These are phyloP conservation scores for Cotesia typhae DNA, from an alignment of 1,140 invertebrate species.

Conservation along the genomic window DNA sequence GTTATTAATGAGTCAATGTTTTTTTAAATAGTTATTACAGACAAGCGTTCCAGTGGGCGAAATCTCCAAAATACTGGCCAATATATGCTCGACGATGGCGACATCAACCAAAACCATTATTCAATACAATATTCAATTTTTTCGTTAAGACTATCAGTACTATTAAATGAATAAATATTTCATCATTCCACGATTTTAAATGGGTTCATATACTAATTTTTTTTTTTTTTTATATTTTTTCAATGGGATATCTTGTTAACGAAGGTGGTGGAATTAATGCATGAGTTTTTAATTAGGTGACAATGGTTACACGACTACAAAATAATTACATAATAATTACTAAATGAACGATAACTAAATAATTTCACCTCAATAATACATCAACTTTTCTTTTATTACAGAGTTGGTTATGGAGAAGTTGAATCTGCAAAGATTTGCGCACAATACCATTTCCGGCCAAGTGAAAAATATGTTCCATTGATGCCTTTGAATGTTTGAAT, in stretches of 20 bases:
- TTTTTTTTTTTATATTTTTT: not conserved
- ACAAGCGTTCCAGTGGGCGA: too few relatives aligned
- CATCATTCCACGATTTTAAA: not conserved
- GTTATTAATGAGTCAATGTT: not conserved
- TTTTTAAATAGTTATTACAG: not conserved
- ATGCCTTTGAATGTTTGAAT: slow-evolving; percentile 57
- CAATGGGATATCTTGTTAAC: not conserved
- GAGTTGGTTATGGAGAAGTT: slow-evolving; percentile 69
- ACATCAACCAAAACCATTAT: not conserved
- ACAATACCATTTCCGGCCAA: slow-evolving; percentile 72
- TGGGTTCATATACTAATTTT: not conserved
- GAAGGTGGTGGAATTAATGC: not conserved
- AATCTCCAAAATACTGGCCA: too few relatives aligned
- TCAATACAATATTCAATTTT: too few relatives aligned
- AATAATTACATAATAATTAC: not conserved
- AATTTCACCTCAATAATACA: not conserved
- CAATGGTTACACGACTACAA: not conserved
- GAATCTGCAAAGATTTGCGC: slow-evolving; percentile 69
- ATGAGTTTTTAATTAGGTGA: not conserved
- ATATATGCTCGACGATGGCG: too few relatives aligned
- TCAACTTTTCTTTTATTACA: slow-evolving; percentile 50
- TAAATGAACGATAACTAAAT: too few relatives aligned
- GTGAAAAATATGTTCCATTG: slow-evolving; percentile 69
- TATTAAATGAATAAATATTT: not conserved
- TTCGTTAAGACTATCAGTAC: too few relatives aligned